Evolutionary conservation across 2,888 invertebrate genomes (phyloP).

Genomic region (Drosophila eohydei): DNA sequence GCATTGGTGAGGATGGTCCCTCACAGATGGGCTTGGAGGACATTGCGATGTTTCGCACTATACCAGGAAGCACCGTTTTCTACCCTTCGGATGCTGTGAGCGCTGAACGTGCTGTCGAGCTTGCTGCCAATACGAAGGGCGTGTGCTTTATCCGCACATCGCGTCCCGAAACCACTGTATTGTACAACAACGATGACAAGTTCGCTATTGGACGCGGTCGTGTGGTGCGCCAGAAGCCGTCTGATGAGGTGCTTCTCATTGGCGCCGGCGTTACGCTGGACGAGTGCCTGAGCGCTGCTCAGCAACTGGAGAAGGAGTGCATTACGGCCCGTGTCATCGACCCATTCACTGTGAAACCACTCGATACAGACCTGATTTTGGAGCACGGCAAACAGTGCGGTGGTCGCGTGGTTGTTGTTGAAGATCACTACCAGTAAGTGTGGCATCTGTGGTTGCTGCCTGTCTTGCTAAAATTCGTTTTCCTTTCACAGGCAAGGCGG

Average conservation of each 20-base stretch:
- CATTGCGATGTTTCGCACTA: conserved; percentile 95
- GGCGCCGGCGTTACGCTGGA: conserved; percentile 97
- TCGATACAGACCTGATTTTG: conserved; percentile 92
- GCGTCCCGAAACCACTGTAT: conserved; percentile 93
- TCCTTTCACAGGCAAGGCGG: conserved; percentile 88
- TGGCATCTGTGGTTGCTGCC: neutral
- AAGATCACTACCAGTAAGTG: conserved; percentile 98
- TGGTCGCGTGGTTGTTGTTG: conserved; percentile 95
- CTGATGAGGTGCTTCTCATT: conserved; percentile 94
- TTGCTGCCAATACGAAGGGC: conserved; percentile 97
- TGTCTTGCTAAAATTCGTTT: conserved; percentile 1
- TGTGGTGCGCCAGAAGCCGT: conserved; percentile 90
- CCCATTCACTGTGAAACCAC: conserved; percentile 97
- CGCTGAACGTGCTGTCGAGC: conserved; percentile 96
- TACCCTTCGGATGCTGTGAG: conserved; percentile 97
- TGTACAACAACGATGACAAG: conserved; percentile 93
- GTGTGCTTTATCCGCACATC: conserved; percentile 98
- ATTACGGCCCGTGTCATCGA: conserved; percentile 94
- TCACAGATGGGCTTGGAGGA: conserved; percentile 99
- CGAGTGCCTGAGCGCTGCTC: conserved; percentile 94
- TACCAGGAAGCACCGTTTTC: conserved; percentile 93
- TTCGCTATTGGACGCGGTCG: conserved; percentile 93
- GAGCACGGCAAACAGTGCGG: conserved; percentile 91
- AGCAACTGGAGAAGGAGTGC: conserved; percentile 89
- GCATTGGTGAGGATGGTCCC: conserved; percentile 99